phyloP scores from a whole-genome alignment of 2,888 invertebrate genomes.

The Hipparchia semele region DNA sequence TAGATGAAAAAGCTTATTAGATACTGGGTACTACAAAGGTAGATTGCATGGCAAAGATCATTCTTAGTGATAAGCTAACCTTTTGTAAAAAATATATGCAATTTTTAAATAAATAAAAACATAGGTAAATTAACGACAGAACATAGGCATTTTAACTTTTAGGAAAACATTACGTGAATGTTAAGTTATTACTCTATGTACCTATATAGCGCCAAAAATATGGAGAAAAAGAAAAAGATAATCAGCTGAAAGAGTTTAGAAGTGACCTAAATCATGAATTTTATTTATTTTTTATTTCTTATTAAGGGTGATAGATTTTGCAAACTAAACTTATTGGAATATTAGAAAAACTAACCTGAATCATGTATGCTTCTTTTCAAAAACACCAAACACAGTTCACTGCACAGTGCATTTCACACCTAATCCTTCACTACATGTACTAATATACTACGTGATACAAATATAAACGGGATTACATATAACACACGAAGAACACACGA shows the following conservation, averaged over 20 bases:
- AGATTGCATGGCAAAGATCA: too few relatives aligned
- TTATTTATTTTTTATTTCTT: background rate
- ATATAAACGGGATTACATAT: slow-evolving; percentile 58
- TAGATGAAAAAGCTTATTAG: background rate
- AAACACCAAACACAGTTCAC: slow-evolving; percentile 72
- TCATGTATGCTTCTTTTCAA: slow-evolving; percentile 74
- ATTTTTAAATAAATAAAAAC: too few relatives aligned
- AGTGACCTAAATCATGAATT: background rate
- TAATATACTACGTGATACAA: slow-evolving; percentile 50
- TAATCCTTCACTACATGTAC: slow-evolving; percentile 62
- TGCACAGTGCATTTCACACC: slow-evolving; percentile 79
- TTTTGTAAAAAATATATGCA: too few relatives aligned
- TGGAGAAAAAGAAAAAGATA: too few relatives aligned
- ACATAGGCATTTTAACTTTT: too few relatives aligned
- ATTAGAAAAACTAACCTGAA: slow-evolving; percentile 71
- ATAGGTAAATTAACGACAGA: too few relatives aligned
- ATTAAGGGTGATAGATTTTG: background rate
- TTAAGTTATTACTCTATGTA: too few relatives aligned
- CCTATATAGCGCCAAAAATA: too few relatives aligned
- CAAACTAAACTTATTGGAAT: slow-evolving; percentile 9
- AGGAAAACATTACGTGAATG: too few relatives aligned
- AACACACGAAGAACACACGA: slow-evolving; percentile 61
- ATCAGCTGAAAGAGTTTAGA: background rate
- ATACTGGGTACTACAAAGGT: too few relatives aligned
- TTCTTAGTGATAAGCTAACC: too few relatives aligned